These are phyloP conservation scores for Zaprionus nigranus DNA, from an alignment of 1,140 invertebrate genomes.

Conservation along the genomic window DNA sequence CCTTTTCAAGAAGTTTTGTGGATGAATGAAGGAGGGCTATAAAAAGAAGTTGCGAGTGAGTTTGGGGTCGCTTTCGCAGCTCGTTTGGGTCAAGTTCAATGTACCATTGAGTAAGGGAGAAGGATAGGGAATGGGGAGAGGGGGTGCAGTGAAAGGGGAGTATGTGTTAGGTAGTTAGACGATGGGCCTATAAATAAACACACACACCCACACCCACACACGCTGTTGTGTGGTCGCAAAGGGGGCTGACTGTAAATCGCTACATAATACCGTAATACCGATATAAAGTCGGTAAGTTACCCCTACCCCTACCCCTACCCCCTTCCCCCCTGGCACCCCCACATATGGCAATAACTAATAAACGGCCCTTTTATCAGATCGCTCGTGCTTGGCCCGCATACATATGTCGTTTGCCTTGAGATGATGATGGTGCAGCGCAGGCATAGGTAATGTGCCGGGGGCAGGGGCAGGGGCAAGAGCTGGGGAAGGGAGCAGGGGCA, in stretches of 20 bases:
- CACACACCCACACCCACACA: not conserved
- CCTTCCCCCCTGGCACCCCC: not conserved
- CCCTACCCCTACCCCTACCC: not conserved
- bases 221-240: conserved; percentile 16
- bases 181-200: conserved; percentile 28
- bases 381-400: conserved; percentile 3
- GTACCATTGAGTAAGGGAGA: not conserved
- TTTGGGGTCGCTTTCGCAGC: no score
- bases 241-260: conserved; percentile 17
- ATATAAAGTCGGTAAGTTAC: conserved; percentile 7
- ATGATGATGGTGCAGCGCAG: not conserved
- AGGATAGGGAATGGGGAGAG: not conserved
- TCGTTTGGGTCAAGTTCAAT: not conserved
- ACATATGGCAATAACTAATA: conserved; percentile 13
- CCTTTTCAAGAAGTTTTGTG: no score
- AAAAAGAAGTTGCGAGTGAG: no score
- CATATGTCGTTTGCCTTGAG: not conserved
- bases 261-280: not conserved
- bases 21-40: no score
- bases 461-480: not conserved
- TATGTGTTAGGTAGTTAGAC: not conserved
- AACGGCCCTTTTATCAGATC: conserved; percentile 7
- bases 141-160: not conserved
- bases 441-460: not conserved
- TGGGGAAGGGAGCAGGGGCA: not conserved